Evolutionary conservation across 1,140 invertebrate species (phyloP).

Genomic region (Epicauta chinensis): DNA sequence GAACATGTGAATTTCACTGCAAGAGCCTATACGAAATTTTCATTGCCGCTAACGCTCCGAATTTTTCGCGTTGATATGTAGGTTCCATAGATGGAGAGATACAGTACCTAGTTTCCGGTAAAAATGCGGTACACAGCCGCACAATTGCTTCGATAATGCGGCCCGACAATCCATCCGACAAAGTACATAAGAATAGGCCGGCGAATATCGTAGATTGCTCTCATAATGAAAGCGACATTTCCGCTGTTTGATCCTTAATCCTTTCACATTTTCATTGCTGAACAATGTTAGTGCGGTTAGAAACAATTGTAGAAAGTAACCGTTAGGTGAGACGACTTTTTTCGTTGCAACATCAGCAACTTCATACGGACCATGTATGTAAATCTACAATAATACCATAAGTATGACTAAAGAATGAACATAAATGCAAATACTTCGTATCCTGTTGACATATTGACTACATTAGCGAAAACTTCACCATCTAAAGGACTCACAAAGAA

Average conservation of each 20-base stretch:
- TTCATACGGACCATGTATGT: constrained; percentile 38
- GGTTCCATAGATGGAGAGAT: too few relatives aligned
- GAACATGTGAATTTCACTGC: too few relatives aligned
- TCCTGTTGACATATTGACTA: constrained; percentile 58
- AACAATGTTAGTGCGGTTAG: constrained; percentile 34
- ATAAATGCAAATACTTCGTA: constrained; percentile 46
- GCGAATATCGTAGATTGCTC: constrained; percentile 52
- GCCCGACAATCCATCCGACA: constrained; percentile 61
- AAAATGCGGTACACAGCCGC: constrained; percentile 60
- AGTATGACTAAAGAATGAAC: too few relatives aligned
- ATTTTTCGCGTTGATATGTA: too few relatives aligned
- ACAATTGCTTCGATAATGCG: constrained; percentile 50
- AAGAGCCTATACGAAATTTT: neutral
- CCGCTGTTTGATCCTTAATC: constrained; percentile 51
- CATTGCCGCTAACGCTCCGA: too few relatives aligned
- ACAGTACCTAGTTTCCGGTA: constrained; percentile 46
- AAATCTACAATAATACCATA: constrained; percentile 26
- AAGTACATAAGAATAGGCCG: constrained; percentile 58
- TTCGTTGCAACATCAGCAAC: constrained; percentile 34
- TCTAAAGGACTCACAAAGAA: constrained; percentile 61
- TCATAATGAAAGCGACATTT: constrained; percentile 59
- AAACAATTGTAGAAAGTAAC: constrained; percentile 40
- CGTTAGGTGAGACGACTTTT: constrained; percentile 26
- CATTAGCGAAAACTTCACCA: constrained; percentile 61
- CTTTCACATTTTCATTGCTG: constrained; percentile 26